Percentiles rank a stretch among this genome's conserved stretches.
Evolutionary conservation across 2,113 vertebrate genomes (phyloP).

Genomic region (Hydrochoerus hydrochaeris): DNA sequence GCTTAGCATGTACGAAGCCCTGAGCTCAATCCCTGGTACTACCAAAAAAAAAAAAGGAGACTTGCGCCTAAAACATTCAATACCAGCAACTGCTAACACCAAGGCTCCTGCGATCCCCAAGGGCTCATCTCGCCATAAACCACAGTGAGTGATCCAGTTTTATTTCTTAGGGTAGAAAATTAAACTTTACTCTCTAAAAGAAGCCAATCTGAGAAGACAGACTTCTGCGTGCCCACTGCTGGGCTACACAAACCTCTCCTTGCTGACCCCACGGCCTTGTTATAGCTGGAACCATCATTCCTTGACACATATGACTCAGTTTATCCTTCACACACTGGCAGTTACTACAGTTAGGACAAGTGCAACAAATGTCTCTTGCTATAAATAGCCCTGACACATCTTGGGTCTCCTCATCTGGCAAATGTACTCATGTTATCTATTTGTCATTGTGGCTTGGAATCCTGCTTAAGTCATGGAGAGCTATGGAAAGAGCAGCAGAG

Average conservation of each 20-base stretch:
- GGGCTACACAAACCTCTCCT: neutral
- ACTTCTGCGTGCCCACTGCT: neutral
- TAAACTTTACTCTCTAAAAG: neutral
- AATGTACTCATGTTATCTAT: neutral
- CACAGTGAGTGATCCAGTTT: neutral
- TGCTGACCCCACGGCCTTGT: accelerated
- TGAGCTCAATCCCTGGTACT: neutral
- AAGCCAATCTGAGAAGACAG: neutral
- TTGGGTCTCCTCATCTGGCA: neutral
- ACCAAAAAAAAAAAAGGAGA: neutral
- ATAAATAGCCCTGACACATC: neutral
- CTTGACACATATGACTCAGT: neutral
- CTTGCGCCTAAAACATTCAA: neutral
- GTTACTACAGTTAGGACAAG: neutral
- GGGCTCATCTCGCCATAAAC: neutral
- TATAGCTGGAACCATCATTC: neutral
- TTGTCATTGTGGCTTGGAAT: neutral
- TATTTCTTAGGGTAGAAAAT: neutral
- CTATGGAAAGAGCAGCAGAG: neutral
- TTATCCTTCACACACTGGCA: neutral
- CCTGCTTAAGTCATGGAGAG: neutral
- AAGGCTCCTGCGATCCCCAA: too few species aligned
- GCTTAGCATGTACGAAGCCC: neutral
- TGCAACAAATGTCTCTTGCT: neutral
- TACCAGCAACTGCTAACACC: neutral